These are phyloP conservation scores for Hemitrygon akajei DNA, from an alignment of 2,797 vertebrate genomes.

Conservation along the genomic window DNA sequence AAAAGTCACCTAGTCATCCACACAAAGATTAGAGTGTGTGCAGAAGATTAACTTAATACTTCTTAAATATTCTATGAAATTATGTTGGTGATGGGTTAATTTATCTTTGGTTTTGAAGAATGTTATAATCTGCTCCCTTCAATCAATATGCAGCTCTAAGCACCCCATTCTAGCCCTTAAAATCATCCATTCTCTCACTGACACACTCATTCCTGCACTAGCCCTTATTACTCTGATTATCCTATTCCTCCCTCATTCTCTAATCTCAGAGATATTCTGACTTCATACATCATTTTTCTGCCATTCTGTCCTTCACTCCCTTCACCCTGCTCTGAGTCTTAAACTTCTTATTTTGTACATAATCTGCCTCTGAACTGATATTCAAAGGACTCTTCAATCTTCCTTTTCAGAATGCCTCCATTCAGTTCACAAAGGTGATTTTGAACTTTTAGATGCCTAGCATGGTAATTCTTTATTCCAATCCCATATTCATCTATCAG, in stretches of 20 bases:
- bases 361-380: no score
- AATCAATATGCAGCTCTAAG: not conserved
- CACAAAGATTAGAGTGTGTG: not conserved
- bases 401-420: no score
- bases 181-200: not conserved
- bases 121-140: not conserved
- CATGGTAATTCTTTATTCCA: no score
- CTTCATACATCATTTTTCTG: not conserved
- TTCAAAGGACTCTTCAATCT: no score
- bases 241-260: not conserved
- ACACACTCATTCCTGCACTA: not conserved
- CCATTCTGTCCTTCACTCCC: not conserved
- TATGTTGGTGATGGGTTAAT: not conserved
- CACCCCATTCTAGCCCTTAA: not conserved
- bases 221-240: not conserved
- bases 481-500: no score
- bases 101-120: not conserved
- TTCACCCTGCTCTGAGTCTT: not conserved
- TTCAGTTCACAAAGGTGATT: no score
- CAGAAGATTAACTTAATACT: not conserved
- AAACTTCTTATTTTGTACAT: not conserved
- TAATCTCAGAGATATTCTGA: not conserved
- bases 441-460: no score
- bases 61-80: not conserved
- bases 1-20: not conserved